Evolutionary conservation across 2,888 invertebrate species (phyloP).

Genomic region (Ceramica pisi): DNA sequence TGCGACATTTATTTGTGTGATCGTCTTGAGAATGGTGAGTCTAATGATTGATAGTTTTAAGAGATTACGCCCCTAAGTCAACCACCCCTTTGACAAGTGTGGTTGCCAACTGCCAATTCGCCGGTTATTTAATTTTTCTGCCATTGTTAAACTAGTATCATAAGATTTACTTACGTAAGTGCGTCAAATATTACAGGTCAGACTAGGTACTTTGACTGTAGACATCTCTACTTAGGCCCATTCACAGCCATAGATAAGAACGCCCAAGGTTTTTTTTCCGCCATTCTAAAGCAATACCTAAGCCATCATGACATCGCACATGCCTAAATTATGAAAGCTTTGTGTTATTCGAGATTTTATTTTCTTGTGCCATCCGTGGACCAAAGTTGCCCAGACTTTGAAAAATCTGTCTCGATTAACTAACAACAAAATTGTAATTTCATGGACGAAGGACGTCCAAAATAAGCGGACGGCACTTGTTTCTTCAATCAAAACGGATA

Average conservation of each 20-base stretch:
- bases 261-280: too few species aligned
- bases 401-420: neutral
- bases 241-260: too few species aligned
- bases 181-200: too few species aligned
- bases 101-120: constrained; percentile 13
- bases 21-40: neutral
- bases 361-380: neutral
- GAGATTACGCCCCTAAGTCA: constrained; percentile 17
- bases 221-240: too few species aligned
- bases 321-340: too few species aligned
- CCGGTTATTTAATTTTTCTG: neutral
- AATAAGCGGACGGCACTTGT: constrained; percentile 42
- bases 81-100: constrained; percentile 9
- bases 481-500: constrained; percentile 43
- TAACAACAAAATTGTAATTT: constrained; percentile 17
- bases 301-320: too few species aligned
- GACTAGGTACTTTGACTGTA: too few species aligned
- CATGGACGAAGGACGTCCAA: neutral
- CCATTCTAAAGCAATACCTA: too few species aligned
- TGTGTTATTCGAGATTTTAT: neutral
- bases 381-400: neutral
- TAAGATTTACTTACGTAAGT: too few species aligned
- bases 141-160: neutral
- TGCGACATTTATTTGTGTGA: neutral
- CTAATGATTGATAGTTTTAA: neutral